A percentile compares a stretch with the other conserved stretches of the same genome.
These are phyloP conservation scores for Danio choprae DNA, from an alignment of 2,797 vertebrate genomes.

Conservation along the genomic window DNA sequence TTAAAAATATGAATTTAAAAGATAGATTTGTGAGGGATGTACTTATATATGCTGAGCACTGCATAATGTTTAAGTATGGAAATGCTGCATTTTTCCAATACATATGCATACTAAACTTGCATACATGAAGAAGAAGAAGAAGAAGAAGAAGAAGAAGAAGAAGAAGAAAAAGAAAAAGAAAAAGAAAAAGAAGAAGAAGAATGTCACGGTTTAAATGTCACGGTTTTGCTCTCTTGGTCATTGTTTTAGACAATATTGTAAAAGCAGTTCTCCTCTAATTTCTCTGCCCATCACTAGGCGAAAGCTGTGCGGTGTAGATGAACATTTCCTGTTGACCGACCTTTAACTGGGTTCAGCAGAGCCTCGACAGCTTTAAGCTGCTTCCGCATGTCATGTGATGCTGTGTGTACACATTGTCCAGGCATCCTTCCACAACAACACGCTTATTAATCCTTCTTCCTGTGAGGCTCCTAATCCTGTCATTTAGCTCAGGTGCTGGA, in stretches of 20 bases:
- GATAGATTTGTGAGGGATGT: too few species aligned
- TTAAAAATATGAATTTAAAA: too few species aligned
- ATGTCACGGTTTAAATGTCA: too few species aligned
- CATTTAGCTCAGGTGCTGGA: conserved; percentile 53
- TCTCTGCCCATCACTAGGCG: background rate
- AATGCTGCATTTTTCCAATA: too few species aligned
- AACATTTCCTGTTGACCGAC: conserved; percentile 63
- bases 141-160: too few species aligned
- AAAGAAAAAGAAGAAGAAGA: too few species aligned
- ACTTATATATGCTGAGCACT: too few species aligned
- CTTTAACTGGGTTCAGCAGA: conserved; percentile 55
- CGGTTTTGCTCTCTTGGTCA: background rate
- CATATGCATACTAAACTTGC: too few species aligned
- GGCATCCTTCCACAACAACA: conserved; percentile 49
- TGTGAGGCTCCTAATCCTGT: conserved; percentile 53
- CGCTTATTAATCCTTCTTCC: conserved; percentile 53
- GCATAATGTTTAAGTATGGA: too few species aligned
- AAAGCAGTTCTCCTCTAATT: background rate
- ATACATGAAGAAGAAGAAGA: too few species aligned
- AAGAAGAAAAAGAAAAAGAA: too few species aligned
- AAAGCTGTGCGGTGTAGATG: conserved; percentile 6
- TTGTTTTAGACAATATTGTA: background rate
- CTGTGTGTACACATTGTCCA: conserved; percentile 36
- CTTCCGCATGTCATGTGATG: conserved; percentile 58
- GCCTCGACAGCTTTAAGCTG: conserved; percentile 59